phyloP scores from a whole-genome alignment of 2,888 invertebrate species.

The Criorhina ranunculi region DNA sequence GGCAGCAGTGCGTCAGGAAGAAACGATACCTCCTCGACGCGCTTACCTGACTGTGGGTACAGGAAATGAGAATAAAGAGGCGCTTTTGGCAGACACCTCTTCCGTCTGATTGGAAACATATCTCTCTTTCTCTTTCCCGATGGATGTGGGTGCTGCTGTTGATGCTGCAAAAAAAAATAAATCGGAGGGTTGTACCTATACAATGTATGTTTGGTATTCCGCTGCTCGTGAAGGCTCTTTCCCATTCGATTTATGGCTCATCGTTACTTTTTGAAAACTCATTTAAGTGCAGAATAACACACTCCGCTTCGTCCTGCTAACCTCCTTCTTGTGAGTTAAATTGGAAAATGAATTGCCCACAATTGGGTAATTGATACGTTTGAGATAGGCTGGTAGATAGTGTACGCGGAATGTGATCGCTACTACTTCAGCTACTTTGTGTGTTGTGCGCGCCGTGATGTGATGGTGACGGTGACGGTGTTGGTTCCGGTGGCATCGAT shows the following conservation, averaged over 20 bases:
- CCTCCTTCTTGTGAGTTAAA: constrained; percentile 49
- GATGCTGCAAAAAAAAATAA: constrained; percentile 15
- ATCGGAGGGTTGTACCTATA: not conserved
- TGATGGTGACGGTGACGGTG: constrained; percentile 1
- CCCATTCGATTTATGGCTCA: constrained; percentile 67
- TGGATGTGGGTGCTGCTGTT: constrained; percentile 64
- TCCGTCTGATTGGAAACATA: constrained; percentile 63
- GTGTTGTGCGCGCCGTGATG: constrained; percentile 27
- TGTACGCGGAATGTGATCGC: constrained; percentile 65
- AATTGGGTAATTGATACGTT: constrained; percentile 77
- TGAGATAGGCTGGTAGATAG: constrained; percentile 69
- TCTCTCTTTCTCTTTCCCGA: not conserved
- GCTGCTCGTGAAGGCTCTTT: constrained; percentile 22
- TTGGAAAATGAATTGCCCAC: constrained; percentile 75
- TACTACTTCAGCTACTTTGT: constrained; percentile 70
- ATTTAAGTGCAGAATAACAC: constrained; percentile 54
- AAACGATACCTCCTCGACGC: constrained; percentile 17
- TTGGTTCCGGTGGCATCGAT: constrained; percentile 34
- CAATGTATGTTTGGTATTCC: not conserved
- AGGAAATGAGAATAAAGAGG: constrained; percentile 70
- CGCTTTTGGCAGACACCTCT: constrained; percentile 69
- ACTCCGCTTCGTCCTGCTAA: constrained; percentile 22
- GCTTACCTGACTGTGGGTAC: constrained; percentile 34
- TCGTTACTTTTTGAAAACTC: constrained; percentile 70
- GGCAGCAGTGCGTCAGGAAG: constrained; percentile 65